A percentile compares a stretch with the other conserved stretches of the same genome.
Evolutionary conservation across 2,113 vertebrate species (phyloP).

Genomic region (Gobius niger): DNA sequence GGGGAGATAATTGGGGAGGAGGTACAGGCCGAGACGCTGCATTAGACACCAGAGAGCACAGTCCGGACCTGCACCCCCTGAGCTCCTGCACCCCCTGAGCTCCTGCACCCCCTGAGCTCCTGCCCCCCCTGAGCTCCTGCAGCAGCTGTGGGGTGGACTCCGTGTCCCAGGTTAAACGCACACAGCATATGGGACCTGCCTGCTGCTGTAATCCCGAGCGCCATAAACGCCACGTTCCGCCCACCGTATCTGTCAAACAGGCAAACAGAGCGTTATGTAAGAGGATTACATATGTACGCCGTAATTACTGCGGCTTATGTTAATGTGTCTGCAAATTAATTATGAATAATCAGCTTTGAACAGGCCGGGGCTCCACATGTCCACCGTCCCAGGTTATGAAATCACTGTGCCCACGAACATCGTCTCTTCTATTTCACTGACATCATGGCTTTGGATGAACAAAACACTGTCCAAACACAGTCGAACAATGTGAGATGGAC

Average conservation of each 20-base stretch:
- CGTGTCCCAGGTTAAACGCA: background rate
- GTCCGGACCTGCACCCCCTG: background rate
- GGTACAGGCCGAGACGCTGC: too few relatives aligned
- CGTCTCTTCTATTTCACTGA: background rate
- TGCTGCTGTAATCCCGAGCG: background rate
- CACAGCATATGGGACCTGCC: background rate
- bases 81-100: background rate
- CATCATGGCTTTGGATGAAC: too few relatives aligned
- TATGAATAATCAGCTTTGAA: background rate
- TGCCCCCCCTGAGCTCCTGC: background rate
- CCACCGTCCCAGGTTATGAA: background rate
- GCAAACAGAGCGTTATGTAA: background rate
- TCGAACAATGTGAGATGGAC: too few relatives aligned
- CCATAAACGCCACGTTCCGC: background rate
- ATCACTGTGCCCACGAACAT: background rate
- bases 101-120: background rate
- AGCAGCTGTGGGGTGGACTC: background rate
- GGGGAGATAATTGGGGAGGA: too few relatives aligned
- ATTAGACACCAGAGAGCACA: too few relatives aligned
- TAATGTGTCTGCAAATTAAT: background rate
- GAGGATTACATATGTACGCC: slow-evolving; percentile 18
- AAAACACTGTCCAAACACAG: too few relatives aligned
- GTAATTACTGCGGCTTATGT: background rate
- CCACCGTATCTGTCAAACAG: background rate
- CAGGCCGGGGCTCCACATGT: background rate